A percentile compares a stretch with the other conserved stretches of the same genome.
Evolutionary conservation across 2,888 invertebrate species (phyloP).

Genomic region (Deroplatys truncata): DNA sequence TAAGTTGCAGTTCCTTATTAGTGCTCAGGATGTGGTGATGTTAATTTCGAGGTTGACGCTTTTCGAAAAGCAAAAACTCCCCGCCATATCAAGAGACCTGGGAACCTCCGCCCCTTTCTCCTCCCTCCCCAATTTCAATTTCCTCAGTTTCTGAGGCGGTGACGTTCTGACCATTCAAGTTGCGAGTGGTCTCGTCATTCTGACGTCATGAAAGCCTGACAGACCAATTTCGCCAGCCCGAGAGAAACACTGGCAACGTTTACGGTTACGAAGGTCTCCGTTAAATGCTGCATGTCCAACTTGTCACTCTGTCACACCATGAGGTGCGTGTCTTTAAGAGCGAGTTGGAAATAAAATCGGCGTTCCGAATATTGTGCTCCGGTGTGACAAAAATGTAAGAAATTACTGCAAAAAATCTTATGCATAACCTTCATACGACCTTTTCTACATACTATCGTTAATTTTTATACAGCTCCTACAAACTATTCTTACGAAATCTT

Average conservation of each 20-base stretch:
- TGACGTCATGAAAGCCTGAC: slow-evolving; percentile 25
- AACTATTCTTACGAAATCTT: too few relatives aligned
- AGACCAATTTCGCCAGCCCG: slow-evolving; percentile 27
- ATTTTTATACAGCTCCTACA: too few relatives aligned
- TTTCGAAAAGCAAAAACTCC: background rate
- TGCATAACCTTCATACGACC: too few relatives aligned
- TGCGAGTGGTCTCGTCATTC: slow-evolving; percentile 14
- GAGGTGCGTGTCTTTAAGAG: background rate
- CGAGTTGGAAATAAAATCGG: background rate
- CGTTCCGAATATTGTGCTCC: background rate
- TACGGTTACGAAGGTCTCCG: background rate
- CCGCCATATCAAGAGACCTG: background rate
- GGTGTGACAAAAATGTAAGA: background rate
- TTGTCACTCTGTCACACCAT: background rate
- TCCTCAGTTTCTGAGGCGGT: background rate
- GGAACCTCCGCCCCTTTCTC: background rate
- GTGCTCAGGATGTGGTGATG: background rate
- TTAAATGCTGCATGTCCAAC: background rate
- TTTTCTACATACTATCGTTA: too few relatives aligned
- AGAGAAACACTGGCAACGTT: background rate
- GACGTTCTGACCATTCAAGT: slow-evolving; percentile 25
- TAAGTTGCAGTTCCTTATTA: background rate
- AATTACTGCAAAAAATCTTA: background rate
- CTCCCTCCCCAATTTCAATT: background rate
- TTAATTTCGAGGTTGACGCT: background rate